Conservation (phyloP, 1,140 invertebrate genomes). For the Orchestia grillus region DNA sequence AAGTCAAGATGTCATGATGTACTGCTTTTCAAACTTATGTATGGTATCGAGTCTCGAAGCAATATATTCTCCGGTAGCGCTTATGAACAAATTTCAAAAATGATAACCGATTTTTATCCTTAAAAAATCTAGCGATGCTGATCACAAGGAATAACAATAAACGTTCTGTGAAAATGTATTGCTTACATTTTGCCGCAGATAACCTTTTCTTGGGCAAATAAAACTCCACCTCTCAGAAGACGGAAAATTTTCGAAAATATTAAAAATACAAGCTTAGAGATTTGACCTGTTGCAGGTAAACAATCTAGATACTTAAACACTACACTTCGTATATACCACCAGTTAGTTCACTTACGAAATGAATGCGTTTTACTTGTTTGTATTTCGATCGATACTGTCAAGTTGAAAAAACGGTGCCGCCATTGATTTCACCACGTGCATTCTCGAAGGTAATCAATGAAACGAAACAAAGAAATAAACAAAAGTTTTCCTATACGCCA, state of each 20-base stretch:
- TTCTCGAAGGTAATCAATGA: neutral
- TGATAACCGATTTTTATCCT: no score
- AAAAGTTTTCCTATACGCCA: neutral
- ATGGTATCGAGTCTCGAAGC: no score
- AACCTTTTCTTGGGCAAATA: no score
- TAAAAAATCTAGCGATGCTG: no score
- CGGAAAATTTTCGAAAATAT: neutral
- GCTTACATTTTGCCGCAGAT: no score
- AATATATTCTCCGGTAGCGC: no score
- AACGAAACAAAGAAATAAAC: neutral
- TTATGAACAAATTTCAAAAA: no score
- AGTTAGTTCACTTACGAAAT: neutral
- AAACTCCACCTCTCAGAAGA: no score
- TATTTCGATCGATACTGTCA: neutral
- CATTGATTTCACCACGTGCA: neutral
- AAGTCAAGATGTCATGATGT: no score
- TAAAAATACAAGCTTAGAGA: neutral
- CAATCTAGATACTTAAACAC: neutral
- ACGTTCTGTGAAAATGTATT: no score
- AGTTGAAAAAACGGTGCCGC: neutral
- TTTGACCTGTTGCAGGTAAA: neutral
- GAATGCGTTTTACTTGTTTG: neutral
- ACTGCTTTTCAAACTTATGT: no score
- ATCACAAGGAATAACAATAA: no score
- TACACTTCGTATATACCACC: neutral